These are phyloP conservation scores for Sebastes vulpes DNA, from an alignment of 2,797 vertebrate species.

Conservation along the genomic window DNA sequence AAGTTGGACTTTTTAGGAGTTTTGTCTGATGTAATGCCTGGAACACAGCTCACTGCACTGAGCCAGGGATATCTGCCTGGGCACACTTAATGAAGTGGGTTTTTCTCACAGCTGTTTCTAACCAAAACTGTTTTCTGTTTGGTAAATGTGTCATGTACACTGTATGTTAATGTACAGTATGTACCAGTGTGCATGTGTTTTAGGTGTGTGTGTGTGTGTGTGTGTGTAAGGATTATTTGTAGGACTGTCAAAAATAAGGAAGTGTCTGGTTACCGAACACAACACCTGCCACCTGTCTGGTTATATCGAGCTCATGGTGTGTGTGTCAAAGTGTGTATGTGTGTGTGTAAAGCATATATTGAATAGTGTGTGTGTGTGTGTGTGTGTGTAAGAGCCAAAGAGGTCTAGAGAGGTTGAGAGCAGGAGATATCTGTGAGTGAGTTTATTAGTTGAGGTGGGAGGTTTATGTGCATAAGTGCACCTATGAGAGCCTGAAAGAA, in stretches of 20 bases:
- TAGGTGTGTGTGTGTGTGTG: background rate
- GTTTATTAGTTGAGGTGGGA: constrained; percentile 76
- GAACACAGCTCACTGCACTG: background rate
- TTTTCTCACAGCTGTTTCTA: background rate
- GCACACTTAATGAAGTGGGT: background rate
- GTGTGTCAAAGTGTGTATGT: background rate
- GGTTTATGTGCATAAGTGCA: constrained; percentile 74
- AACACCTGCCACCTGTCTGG: constrained; percentile 33
- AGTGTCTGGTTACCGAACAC: constrained; percentile 25
- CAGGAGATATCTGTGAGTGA: constrained; percentile 59
- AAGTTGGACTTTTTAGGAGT: background rate
- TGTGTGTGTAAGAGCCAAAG: constrained; percentile 12
- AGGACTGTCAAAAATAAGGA: constrained; percentile 17
- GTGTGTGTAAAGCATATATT: constrained; percentile 4
- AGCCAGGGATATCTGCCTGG: background rate
- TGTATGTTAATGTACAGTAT: background rate
- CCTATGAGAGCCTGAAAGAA: constrained; percentile 64
- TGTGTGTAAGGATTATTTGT: background rate
- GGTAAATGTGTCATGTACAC: background rate
- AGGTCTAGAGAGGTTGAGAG: constrained; percentile 36
- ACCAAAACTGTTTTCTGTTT: background rate
- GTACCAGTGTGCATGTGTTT: background rate
- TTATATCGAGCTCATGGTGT: background rate
- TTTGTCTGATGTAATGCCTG: background rate
- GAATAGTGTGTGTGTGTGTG: background rate